phyloP scores from a whole-genome alignment of 2,888 invertebrate species.

The Tinea trinotella region DNA sequence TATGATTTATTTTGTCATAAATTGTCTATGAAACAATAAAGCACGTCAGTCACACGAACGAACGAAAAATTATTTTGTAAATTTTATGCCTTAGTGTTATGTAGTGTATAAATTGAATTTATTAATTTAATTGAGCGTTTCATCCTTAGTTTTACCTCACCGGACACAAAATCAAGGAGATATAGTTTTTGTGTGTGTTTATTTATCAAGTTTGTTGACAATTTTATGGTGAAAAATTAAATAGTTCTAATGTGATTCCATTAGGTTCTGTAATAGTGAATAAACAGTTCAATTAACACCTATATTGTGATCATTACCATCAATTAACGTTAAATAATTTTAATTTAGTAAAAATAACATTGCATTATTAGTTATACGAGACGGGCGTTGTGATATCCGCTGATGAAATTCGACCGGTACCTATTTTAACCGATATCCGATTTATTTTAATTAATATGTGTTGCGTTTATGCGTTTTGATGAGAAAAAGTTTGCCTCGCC shows the following conservation, averaged over 20 bases:
- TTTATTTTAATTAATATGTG: neutral
- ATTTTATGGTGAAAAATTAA: neutral
- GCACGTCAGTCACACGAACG: constrained; percentile 34
- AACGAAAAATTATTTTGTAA: constrained; percentile 27
- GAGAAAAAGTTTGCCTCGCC: neutral
- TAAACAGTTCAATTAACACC: neutral
- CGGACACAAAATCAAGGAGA: too few species aligned
- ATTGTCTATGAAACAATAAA: neutral
- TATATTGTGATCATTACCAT: neutral
- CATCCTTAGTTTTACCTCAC: too few species aligned
- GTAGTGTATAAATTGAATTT: neutral
- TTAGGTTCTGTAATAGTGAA: neutral
- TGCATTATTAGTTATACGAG: too few species aligned
- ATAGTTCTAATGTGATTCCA: neutral
- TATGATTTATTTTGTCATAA: too few species aligned
- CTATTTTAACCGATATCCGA: neutral
- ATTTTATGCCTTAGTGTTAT: constrained; percentile 34
- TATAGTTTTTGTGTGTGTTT: too few species aligned
- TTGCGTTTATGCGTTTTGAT: neutral
- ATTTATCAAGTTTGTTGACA: neutral
- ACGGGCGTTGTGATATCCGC: too few species aligned
- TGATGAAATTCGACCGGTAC: neutral
- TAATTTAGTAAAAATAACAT: too few species aligned
- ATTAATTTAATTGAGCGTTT: too few species aligned
- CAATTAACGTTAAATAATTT: neutral